These are phyloP conservation scores for Lysiphlebus fabarum DNA, from an alignment of 1,140 invertebrate genomes.

Conservation along the genomic window DNA sequence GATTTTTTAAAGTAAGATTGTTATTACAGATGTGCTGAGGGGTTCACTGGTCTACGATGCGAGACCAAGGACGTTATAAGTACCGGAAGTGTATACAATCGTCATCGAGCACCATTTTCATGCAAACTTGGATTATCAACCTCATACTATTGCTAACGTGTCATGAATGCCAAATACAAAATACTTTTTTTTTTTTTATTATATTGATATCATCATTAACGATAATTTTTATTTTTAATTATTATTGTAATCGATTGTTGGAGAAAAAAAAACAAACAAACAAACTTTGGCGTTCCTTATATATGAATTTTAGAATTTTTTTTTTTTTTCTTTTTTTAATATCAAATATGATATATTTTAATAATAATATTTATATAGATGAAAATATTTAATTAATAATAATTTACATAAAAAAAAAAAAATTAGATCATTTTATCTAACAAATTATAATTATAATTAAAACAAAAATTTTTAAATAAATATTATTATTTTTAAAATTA, in stretches of 20 bases:
- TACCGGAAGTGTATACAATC: conserved; percentile 63
- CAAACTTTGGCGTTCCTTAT: too few species aligned
- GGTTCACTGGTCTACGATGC: conserved; percentile 78
- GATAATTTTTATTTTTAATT: conserved; percentile 4
- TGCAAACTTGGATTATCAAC: conserved; percentile 60
- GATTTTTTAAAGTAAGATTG: conserved; percentile 12
- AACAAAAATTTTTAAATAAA: too few species aligned
- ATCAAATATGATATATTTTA: too few species aligned
- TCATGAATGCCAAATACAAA: conserved; percentile 48
- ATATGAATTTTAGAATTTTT: too few species aligned
- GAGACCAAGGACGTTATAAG: conserved; percentile 74
- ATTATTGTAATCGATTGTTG: neutral
- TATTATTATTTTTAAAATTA: too few species aligned
- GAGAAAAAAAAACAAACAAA: too few species aligned
- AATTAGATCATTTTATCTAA: too few species aligned
- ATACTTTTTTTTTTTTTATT: conserved; percentile 40
- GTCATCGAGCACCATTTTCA: conserved; percentile 57
- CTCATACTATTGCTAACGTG: conserved; percentile 61
- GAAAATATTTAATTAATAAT: too few species aligned
- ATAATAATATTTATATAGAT: too few species aligned
- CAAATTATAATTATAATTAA: too few species aligned
- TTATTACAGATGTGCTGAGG: conserved; percentile 75
- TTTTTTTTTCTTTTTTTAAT: too few species aligned
- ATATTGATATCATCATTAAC: conserved; percentile 7
- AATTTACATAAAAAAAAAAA: too few species aligned